Evolutionary conservation across 1,140 invertebrate genomes (phyloP).

Genomic region (Stegodyphus mimosarum): DNA sequence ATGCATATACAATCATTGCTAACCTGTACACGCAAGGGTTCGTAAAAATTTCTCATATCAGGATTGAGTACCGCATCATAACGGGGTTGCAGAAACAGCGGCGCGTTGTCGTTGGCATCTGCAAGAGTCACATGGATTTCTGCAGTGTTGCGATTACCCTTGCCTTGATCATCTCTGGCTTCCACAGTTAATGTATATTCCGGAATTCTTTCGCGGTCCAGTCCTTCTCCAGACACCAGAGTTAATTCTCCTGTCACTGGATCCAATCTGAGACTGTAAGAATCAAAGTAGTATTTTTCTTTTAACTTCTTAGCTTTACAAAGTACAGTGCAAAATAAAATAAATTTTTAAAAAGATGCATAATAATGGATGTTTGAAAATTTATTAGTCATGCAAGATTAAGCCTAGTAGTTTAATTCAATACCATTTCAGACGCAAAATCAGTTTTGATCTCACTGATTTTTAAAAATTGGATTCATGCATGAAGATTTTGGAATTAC

Average conservation of each 20-base stretch:
- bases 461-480: too few relatives aligned
- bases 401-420: too few relatives aligned
- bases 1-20: not conserved
- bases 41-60: constrained; percentile 72
- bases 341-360: too few relatives aligned
- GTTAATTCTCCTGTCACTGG: constrained; percentile 83
- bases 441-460: too few relatives aligned
- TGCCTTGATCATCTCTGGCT: constrained; percentile 85
- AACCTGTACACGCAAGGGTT: constrained; percentile 65
- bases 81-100: constrained; percentile 80
- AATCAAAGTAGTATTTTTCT: not conserved
- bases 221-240: constrained; percentile 75
- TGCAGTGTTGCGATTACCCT: constrained; percentile 71
- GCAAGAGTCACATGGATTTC: constrained; percentile 62
- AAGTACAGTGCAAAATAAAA: too few relatives aligned
- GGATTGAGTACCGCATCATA: constrained; percentile 85
- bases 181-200: constrained; percentile 83
- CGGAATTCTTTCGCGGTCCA: constrained; percentile 81
- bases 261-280: constrained; percentile 81
- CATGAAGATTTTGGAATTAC: too few relatives aligned
- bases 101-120: constrained; percentile 81
- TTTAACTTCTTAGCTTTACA: too few relatives aligned
- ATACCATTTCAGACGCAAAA: too few relatives aligned
- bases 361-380: too few relatives aligned
- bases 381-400: too few relatives aligned